These are phyloP conservation scores for Rhyacophila brunnea DNA, from an alignment of 1,140 invertebrate species.

Conservation along the genomic window DNA sequence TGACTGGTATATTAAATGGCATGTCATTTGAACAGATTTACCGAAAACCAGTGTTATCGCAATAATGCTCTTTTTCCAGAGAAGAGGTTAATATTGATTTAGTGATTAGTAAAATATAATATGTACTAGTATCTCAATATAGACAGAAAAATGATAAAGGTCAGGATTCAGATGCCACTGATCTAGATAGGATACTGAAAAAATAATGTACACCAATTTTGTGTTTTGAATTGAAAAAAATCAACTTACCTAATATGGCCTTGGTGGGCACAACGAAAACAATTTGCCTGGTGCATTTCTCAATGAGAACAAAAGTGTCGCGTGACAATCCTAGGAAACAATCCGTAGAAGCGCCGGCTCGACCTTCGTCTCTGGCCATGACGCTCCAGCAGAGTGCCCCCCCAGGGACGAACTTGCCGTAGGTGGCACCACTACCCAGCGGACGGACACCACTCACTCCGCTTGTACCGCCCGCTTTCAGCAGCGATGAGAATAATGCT, in stretches of 20 bases:
- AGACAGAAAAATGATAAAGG: too few species aligned
- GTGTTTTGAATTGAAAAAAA: too few species aligned
- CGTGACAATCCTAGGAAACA: slow-evolving; percentile 85
- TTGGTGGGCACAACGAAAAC: slow-evolving; percentile 84
- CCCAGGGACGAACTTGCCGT: slow-evolving; percentile 45
- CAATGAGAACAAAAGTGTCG: slow-evolving; percentile 84
- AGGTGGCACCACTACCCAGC: slow-evolving; percentile 41
- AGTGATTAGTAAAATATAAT: too few species aligned
- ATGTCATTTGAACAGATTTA: too few species aligned
- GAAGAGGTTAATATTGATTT: too few species aligned
- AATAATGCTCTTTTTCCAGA: too few species aligned
- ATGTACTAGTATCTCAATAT: too few species aligned
- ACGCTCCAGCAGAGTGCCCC: slow-evolving; percentile 51
- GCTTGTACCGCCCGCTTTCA: slow-evolving; percentile 47
- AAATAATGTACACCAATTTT: too few species aligned
- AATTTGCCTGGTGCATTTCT: slow-evolving; percentile 78
- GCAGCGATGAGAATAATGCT: slow-evolving; percentile 51
- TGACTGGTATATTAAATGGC: too few species aligned
- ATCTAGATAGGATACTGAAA: too few species aligned
- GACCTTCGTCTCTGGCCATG: slow-evolving; percentile 33
- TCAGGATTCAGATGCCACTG: too few species aligned
- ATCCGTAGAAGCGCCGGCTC: slow-evolving; percentile 64
- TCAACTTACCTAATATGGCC: slow-evolving; percentile 64
- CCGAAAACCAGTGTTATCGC: too few species aligned
- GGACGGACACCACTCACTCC: slow-evolving; percentile 38